Evolutionary conservation across 2,888 invertebrate species (phyloP), one percentile per base, ranked within the genome.

Genomic region (Pharmacophagus antenor): DNA sequence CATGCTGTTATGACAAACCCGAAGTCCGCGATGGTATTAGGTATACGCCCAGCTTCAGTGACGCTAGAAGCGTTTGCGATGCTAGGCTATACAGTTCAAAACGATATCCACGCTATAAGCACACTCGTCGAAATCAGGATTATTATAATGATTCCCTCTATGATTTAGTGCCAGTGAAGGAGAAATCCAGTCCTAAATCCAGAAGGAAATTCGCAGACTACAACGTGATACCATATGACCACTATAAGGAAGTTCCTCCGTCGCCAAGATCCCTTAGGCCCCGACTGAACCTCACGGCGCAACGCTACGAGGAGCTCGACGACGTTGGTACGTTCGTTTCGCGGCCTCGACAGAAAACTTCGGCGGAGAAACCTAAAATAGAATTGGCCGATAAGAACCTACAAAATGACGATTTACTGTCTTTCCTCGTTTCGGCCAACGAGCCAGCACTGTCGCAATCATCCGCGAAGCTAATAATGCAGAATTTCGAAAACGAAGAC

Each of bases 131-230:
- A 44, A 67, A 71, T 22, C 57, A 67, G 41, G 74, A 70, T 41
- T 76, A 82, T 51, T 84, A 82, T 56, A 82, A 86, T 63, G 78
- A 88, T 65, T 78, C 85, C 22, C 64, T 80, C 31, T 89, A 89
- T 62, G 89, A 90, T 58, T 60, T 87, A 25, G 69, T 89, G 27
- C 89, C 89, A 1, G 88, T 90, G 2, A 88, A 84, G 67, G 89
- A 90, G 70, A 87, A 81, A 65, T 75, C 82, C 1, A 88, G 86
- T 64, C 87, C 88, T 1, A 87, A 85, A 67, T 69, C 80, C 1
- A 78, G 81, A 65, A 74, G 77, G 61, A 88, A 85, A 66, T 80
- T 81, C 67, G 63, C 65, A 8, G 79, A 79, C 58, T 77, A 83
- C 23, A 74, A 76, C 63, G 63, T 73, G 37, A 67, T 68, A 25